Conservation (phyloP, 2,113 vertebrate species). For the Crotalus viridis region DNA sequence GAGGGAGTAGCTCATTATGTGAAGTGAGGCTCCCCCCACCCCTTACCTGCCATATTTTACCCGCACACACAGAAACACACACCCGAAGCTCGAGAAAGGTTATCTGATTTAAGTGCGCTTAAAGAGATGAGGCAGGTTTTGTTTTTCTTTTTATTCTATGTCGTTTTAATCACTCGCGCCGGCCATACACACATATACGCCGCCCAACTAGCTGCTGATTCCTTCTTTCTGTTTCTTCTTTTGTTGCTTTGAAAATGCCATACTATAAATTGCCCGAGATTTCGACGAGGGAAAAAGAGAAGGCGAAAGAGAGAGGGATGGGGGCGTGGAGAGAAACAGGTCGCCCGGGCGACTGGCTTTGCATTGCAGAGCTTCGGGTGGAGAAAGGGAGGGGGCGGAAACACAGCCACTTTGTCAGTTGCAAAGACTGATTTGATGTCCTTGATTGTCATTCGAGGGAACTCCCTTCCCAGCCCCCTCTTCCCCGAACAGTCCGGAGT, state of each 20-base stretch:
- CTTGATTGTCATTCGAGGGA: slow-evolving; percentile 66
- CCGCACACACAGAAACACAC: not conserved
- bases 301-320: slow-evolving; percentile 23
- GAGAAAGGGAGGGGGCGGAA: not conserved
- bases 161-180: not conserved
- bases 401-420: slow-evolving; percentile 18
- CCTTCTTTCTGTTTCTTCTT: slow-evolving; percentile 1
- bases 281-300: slow-evolving; percentile 16
- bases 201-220: slow-evolving; percentile 28
- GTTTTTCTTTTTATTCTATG: not conserved
- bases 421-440: slow-evolving; percentile 52
- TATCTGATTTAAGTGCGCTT: slow-evolving; percentile 2
- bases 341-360: slow-evolving; percentile 44
- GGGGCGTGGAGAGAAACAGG: slow-evolving; percentile 40
- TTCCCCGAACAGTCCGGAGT: not conserved
- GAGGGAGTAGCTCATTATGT: not conserved
- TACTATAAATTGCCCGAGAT: slow-evolving; percentile 58
- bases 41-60: not conserved
- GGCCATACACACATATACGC: not conserved
- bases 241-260: slow-evolving; percentile 36
- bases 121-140: not conserved
- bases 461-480: slow-evolving; percentile 5
- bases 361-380: slow-evolving; percentile 20
- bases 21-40: not conserved
- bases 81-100: not conserved